Evolutionary conservation across 2,888 invertebrate genomes (phyloP).

Genomic region (Stenotaenia linearis): DNA sequence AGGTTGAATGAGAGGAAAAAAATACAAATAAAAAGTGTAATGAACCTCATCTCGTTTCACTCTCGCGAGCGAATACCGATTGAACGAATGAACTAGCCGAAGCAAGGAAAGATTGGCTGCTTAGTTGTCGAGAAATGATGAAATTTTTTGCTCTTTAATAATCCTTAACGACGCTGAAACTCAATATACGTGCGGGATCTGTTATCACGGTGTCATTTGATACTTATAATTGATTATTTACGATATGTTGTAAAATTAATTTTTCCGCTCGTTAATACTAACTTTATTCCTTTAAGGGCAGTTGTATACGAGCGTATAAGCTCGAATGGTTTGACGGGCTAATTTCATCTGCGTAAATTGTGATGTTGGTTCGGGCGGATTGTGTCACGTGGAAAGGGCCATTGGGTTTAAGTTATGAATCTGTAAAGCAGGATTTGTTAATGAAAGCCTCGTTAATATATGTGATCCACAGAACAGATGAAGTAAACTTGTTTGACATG

Average conservation of each 20-base stretch:
- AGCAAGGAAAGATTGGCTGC: background rate
- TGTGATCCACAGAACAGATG: background rate
- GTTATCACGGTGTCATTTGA: background rate
- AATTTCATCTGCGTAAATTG: background rate
- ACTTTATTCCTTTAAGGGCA: background rate
- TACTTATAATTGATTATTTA: background rate
- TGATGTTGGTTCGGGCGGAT: conserved; percentile 5
- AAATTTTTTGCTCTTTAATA: too few relatives aligned
- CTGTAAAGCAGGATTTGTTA: background rate
- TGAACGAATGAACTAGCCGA: background rate
- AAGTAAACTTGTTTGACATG: background rate
- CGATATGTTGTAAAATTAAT: background rate
- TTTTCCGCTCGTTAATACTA: background rate
- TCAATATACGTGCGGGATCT: too few relatives aligned
- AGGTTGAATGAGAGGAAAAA: background rate
- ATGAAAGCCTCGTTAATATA: conserved; percentile 13
- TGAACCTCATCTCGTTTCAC: background rate
- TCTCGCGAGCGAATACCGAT: background rate
- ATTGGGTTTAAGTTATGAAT: background rate
- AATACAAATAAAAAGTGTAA: background rate
- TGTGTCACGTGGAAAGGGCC: background rate
- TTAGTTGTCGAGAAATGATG: too few relatives aligned
- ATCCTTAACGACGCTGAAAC: too few relatives aligned
- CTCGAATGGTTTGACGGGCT: background rate
- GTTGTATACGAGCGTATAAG: background rate